Base-by-base conservation (phyloP, 2,113 vertebrate species). In the Cynopterus brachyotis region DNA sequence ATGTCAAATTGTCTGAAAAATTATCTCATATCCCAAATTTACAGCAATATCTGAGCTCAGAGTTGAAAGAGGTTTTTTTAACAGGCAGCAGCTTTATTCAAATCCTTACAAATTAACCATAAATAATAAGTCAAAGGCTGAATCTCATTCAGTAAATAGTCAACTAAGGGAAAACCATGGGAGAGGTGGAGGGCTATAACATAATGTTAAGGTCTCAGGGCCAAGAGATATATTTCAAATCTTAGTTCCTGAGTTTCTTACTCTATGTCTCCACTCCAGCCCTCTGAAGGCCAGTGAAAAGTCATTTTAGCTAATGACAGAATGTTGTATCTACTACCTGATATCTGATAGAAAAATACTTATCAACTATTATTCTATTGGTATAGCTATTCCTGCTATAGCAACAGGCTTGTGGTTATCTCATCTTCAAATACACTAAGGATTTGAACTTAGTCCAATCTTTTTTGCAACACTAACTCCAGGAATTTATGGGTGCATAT, bases 81-180 rank as follows among this genome's bases (percentile, higher is more conserved):
- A 87, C 26, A 96, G 42, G 47, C 26, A 79, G 24, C 26, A 76
- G 15, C 37, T 95, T 97, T 81, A 75, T 82, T 89, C 69, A 95
- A 95, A 95, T 59, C 20, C 60, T 95, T 82, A 78, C 30, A 84
- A 91, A 96, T 94, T 90, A 91, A 85, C 95, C 69, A 69, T 30
- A 19, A 62, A 78, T 73, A 81, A 20, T 50, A 96, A 93, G 72
- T 89, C 42, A 96, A 76, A 17, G 62, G 37, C 47, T 67, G 60
- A 89, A 82, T 32, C 22, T 95, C 37, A 66, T 83, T 95, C n/a
- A 93, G 37, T 59, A 83, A 57, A 57, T 59, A 84, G 57, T 73
- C 30, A 81, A 45, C 78, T 67, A 76, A 94, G 26, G 11, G 60
- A 76, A 76, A 81, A 60, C 53, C 9, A 78, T 32, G n/a, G 16